These are phyloP conservation scores for Synanthedon tipuliformis DNA, from an alignment of 2,888 invertebrate species.

Conservation along the genomic window DNA sequence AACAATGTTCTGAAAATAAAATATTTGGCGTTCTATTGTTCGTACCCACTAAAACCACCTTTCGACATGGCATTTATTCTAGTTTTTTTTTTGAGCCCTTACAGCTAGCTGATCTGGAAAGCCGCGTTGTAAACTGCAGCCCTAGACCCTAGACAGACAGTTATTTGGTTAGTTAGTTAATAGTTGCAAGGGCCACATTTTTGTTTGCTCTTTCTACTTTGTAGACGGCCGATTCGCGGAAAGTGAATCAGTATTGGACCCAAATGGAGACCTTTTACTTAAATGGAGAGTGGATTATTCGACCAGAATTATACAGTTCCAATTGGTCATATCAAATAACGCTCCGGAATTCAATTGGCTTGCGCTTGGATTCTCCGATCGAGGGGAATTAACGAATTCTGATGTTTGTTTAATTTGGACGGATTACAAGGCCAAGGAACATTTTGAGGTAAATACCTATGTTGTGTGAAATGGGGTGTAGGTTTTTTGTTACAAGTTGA, in stretches of 20 bases:
- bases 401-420: slow-evolving; percentile 87
- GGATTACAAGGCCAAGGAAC: slow-evolving; percentile 72
- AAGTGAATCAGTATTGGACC: slow-evolving; percentile 54
- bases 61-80: too few relatives aligned
- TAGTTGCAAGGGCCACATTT: too few relatives aligned
- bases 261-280: slow-evolving; percentile 42
- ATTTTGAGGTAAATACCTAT: slow-evolving; percentile 42
- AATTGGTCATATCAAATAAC: slow-evolving; percentile 58
- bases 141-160: too few relatives aligned
- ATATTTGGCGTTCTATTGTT: too few relatives aligned
- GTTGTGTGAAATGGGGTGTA: too few relatives aligned
- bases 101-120: too few relatives aligned
- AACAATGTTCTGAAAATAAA: too few relatives aligned
- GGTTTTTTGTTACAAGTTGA: background rate
- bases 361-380: slow-evolving; percentile 87
- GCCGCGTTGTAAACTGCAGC: too few relatives aligned
- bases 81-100: too few relatives aligned
- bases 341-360: slow-evolving; percentile 75
- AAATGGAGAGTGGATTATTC: slow-evolving; percentile 54
- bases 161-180: too few relatives aligned
- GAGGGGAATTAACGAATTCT: slow-evolving; percentile 78
- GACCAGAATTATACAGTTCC: slow-evolving; percentile 48
- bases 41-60: too few relatives aligned
- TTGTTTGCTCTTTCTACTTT: too few relatives aligned
- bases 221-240: slow-evolving; percentile 32